Conservation (phyloP, 2,113 vertebrate genomes). For the Naja naja region DNA sequence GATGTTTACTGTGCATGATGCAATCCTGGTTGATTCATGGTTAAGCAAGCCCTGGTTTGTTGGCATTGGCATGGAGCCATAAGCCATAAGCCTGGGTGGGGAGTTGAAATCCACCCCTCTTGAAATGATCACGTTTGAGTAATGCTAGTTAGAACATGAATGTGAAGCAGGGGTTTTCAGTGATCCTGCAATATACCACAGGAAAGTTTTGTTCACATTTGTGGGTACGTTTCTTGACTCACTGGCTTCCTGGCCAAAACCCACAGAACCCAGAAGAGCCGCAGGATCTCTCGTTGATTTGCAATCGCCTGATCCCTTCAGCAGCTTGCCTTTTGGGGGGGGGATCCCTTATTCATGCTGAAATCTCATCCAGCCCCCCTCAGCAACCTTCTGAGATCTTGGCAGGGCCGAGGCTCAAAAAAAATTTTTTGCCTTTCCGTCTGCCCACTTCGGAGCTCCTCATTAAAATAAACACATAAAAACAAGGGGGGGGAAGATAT, state of each 20-base stretch:
- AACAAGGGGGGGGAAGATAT: too few relatives aligned
- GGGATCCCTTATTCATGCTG: not conserved
- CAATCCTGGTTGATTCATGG: not conserved
- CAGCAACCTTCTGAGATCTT: too few relatives aligned
- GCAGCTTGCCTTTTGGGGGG: not conserved
- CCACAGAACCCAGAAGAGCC: not conserved
- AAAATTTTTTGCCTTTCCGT: too few relatives aligned
- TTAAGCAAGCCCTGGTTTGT: not conserved
- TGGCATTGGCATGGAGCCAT: too few relatives aligned
- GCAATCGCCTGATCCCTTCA: not conserved
- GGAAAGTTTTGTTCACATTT: not conserved
- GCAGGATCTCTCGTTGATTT: not conserved
- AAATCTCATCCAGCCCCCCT: not conserved
- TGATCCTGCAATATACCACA: not conserved
- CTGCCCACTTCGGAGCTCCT: too few relatives aligned
- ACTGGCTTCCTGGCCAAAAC: not conserved
- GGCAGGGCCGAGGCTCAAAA: too few relatives aligned
- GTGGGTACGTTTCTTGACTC: not conserved
- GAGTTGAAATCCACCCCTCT: not conserved
- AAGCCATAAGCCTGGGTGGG: not conserved
- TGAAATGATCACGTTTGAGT: not conserved
- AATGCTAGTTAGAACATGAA: not conserved
- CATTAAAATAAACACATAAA: too few relatives aligned
- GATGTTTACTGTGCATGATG: too few relatives aligned
- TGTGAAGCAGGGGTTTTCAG: not conserved